These are phyloP conservation scores for Neodiprion pinetum DNA, from an alignment of 1,140 invertebrate genomes.

Conservation along the genomic window DNA sequence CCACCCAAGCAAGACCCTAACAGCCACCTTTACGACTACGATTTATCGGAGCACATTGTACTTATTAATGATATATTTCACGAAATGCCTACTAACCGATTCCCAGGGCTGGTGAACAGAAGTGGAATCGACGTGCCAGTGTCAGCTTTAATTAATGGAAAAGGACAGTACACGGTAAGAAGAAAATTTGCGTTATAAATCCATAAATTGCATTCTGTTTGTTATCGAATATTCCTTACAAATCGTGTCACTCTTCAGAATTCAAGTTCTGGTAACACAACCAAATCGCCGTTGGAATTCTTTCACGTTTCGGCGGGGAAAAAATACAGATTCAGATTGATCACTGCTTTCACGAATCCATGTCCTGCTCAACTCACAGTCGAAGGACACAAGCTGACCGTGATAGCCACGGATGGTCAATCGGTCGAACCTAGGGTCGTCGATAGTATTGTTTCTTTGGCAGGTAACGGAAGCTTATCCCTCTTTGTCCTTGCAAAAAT, in stretches of 20 bases:
- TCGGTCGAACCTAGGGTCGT: slow-evolving; percentile 60
- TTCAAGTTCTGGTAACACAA: background rate
- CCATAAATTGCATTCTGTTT: too few species aligned
- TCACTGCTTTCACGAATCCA: background rate
- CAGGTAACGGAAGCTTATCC: background rate
- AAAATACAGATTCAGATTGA: background rate
- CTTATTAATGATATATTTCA: slow-evolving; percentile 88
- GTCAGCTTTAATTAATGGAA: slow-evolving; percentile 83
- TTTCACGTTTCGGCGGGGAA: background rate
- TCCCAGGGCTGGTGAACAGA: slow-evolving; percentile 76
- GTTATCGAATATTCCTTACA: too few species aligned
- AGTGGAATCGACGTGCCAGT: slow-evolving; percentile 77
- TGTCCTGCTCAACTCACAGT: slow-evolving; percentile 61
- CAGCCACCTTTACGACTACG: slow-evolving; percentile 78
- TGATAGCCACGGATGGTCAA: slow-evolving; percentile 61
- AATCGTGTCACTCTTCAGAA: slow-evolving; percentile 30
- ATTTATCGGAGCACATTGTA: slow-evolving; percentile 81
- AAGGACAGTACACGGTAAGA: slow-evolving; percentile 71
- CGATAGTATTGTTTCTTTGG: slow-evolving; percentile 33
- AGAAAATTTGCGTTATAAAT: background rate
- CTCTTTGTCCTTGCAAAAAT: slow-evolving; percentile 12
- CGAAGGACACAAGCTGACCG: slow-evolving; percentile 58
- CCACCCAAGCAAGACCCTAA: slow-evolving; percentile 76
- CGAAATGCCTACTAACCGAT: slow-evolving; percentile 77
- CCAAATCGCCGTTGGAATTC: background rate